These are phyloP conservation scores for Acyrthosiphon pisum DNA, from an alignment of 1,140 invertebrate species.

Conservation along the genomic window DNA sequence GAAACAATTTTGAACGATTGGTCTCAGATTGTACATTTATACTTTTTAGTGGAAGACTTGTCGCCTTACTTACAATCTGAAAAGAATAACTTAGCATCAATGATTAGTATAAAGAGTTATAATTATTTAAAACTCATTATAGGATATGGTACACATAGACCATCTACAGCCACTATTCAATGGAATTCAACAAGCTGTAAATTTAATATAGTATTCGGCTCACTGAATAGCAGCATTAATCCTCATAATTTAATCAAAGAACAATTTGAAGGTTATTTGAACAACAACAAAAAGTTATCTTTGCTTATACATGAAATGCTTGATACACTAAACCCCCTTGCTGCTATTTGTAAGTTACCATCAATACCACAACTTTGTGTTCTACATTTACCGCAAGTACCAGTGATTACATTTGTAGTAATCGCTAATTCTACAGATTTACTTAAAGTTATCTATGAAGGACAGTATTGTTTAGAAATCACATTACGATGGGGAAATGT, in stretches of 20 bases:
- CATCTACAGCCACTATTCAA: conserved; percentile 75
- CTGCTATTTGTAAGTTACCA: conserved; percentile 84
- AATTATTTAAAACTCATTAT: conserved; percentile 82
- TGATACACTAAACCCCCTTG: conserved; percentile 84
- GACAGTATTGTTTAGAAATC: conserved; percentile 90
- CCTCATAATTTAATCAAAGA: conserved; percentile 81
- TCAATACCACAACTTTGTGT: conserved; percentile 84
- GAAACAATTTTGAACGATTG: conserved; percentile 87
- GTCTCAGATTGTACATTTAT: conserved; percentile 88
- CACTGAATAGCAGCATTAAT: conserved; percentile 72
- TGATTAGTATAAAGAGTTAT: conserved; percentile 80
- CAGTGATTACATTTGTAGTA: conserved; percentile 89
- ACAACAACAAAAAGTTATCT: conserved; percentile 75
- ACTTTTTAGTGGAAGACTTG: conserved; percentile 82
- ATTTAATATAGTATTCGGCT: conserved; percentile 74
- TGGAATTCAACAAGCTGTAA: conserved; percentile 77
- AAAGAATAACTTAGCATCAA: conserved; percentile 65
- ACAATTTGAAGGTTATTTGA: conserved; percentile 82
- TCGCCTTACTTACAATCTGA: conserved; percentile 71
- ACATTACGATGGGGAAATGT: conserved; percentile 82
- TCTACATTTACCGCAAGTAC: conserved; percentile 77
- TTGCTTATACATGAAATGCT: conserved; percentile 82
- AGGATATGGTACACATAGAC: conserved; percentile 80
- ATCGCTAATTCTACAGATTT: conserved; percentile 85
- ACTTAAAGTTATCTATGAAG: conserved; percentile 88